Evolutionary conservation across 37 sponge, comb jelly and placozoan species (phyloP).

Genomic region (Halisarca cf. caerulea): DNA sequence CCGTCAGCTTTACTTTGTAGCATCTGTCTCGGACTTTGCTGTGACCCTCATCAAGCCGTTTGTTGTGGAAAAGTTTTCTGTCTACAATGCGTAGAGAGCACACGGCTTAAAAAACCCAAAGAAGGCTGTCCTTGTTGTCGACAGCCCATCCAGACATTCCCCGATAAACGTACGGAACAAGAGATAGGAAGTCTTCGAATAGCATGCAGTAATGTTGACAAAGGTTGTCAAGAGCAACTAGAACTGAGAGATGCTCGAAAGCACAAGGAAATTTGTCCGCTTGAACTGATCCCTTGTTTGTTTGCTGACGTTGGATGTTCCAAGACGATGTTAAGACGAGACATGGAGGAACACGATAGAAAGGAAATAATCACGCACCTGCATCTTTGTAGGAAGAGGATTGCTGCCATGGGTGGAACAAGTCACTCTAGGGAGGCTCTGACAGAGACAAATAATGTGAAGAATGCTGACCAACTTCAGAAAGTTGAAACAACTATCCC

Average conservation of each 20-base stretch:
- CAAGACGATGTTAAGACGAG: neutral
- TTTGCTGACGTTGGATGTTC: neutral
- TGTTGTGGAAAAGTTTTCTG: slow-evolving; percentile 26
- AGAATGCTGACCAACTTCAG: too few species aligned
- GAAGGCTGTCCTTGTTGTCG: slow-evolving; percentile 10
- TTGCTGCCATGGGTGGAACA: too few species aligned
- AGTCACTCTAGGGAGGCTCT: too few species aligned
- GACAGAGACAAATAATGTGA: too few species aligned
- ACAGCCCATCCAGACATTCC: neutral
- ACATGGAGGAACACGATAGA: neutral
- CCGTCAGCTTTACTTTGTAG: neutral
- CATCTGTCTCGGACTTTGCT: neutral
- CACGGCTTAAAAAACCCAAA: neutral
- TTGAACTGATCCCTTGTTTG: neutral
- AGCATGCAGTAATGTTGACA: neutral
- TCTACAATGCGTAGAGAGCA: neutral
- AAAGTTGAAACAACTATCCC: too few species aligned
- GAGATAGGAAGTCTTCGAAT: neutral
- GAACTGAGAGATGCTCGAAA: neutral
- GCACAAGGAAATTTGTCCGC: neutral
- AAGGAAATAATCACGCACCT: too few species aligned
- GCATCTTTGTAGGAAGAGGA: too few species aligned
- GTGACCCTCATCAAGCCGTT: slow-evolving; percentile 2
- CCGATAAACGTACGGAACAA: slow-evolving; percentile 13
- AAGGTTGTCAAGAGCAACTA: neutral